Conservation (phyloP, 1,140 invertebrate species). For the Bombus waltoni region DNA sequence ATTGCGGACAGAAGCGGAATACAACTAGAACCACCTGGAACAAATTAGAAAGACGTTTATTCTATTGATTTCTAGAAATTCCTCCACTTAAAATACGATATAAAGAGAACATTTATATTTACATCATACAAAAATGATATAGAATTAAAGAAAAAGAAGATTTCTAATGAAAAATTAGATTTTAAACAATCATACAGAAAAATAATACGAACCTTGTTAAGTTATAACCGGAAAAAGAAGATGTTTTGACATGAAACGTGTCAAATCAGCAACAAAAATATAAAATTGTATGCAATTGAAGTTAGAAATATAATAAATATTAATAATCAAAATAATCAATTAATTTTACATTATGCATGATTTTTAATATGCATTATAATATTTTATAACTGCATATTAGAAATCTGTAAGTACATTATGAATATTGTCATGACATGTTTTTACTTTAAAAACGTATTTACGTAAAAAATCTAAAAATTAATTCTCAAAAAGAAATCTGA, state of each 20-base stretch:
- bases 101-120: neutral
- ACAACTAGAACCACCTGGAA: conserved; percentile 43
- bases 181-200: neutral
- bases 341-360: neutral
- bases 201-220: neutral
- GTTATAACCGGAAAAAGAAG: conserved; percentile 35
- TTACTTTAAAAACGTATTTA: too few species aligned
- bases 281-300: neutral
- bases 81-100: neutral
- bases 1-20: conserved; percentile 30
- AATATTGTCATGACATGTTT: too few species aligned
- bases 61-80: conserved; percentile 9
- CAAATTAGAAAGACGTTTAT: conserved; percentile 11
- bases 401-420: neutral
- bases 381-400: neutral
- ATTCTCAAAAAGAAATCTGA: too few species aligned
- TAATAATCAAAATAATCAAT: conserved; percentile 4
- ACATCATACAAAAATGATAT: neutral
- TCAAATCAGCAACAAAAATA: conserved; percentile 37
- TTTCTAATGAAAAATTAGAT: conserved; percentile 40
- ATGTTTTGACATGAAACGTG: too few species aligned
- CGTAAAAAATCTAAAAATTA: too few species aligned
- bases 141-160: conserved; percentile 8
- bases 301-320: neutral
- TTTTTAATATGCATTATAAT: neutral